Evolutionary conservation across 2,113 vertebrate genomes (phyloP).

Genomic region (Tringa solitaria): DNA sequence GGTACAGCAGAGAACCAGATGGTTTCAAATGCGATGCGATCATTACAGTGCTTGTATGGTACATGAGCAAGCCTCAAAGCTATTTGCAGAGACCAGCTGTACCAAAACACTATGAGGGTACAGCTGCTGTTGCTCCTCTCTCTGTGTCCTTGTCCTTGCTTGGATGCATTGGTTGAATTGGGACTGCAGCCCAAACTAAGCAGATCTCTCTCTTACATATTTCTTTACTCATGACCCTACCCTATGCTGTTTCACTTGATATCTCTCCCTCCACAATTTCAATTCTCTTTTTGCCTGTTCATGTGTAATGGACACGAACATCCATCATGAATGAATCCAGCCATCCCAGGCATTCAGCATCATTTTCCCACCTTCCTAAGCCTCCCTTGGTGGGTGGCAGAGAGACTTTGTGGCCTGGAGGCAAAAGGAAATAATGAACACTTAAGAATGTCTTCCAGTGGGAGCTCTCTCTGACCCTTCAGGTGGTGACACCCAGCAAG

Average conservation of each 20-base stretch:
- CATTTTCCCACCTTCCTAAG: neutral
- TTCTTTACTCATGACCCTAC: neutral
- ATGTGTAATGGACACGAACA: neutral
- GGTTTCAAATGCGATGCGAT: neutral
- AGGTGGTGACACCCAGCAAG: neutral
- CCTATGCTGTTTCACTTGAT: accelerated
- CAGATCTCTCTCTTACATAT: neutral
- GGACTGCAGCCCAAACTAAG: neutral
- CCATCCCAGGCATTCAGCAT: neutral
- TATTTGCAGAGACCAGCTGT: neutral
- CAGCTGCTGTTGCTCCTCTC: neutral
- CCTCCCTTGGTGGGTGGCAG: neutral
- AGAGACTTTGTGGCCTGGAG: neutral
- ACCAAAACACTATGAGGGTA: neutral
- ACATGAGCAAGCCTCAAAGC: neutral
- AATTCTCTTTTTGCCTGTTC: neutral
- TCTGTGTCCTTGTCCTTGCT: neutral
- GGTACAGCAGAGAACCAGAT: neutral
- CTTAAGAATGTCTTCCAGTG: accelerated
- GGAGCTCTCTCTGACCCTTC: neutral
- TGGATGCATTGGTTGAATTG: accelerated
- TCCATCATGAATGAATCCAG: neutral
- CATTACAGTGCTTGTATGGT: neutral
- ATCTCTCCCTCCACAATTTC: neutral
- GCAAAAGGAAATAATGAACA: neutral